Conservation (phyloP, 2,113 vertebrate species). For the Pristiophorus japonicus region DNA sequence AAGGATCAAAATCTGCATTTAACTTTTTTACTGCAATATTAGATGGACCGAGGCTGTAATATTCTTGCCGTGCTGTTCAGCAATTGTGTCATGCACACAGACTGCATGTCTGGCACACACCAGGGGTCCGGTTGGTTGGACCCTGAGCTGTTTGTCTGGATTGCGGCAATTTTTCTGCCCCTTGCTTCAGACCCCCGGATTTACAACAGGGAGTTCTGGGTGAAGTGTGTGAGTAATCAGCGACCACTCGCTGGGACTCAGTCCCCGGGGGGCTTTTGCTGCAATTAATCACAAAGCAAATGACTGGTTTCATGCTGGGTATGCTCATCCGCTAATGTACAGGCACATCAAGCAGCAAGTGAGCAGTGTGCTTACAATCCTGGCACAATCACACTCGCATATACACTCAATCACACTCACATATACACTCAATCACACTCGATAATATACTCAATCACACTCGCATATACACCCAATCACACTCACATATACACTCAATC, state of each 20-base stretch:
- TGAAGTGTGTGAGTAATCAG: background rate
- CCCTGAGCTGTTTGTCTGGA: background rate
- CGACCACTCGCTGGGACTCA: background rate
- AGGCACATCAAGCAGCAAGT: too few relatives aligned
- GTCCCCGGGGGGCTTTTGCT: background rate
- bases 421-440: background rate
- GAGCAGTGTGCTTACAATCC: background rate
- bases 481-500: too few relatives aligned
- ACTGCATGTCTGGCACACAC: accelerated
- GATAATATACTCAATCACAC: background rate
- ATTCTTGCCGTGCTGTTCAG: background rate
- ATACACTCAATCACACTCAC: background rate
- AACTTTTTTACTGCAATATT: background rate
- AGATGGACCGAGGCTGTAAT: background rate
- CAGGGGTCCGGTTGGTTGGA: background rate
- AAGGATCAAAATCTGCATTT: background rate
- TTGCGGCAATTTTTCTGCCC: background rate
- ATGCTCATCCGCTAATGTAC: too few relatives aligned
- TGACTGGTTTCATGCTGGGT: too few relatives aligned
- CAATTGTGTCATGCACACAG: background rate
- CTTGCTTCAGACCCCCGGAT: background rate
- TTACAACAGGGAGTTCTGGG: background rate
- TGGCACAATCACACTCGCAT: background rate
- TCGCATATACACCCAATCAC: background rate
- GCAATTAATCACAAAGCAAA: background rate